Evolutionary conservation across 2,888 invertebrate genomes (phyloP), one percentile per base, ranked within the genome.

Genomic region (Parnassius mnemosyne): DNA sequence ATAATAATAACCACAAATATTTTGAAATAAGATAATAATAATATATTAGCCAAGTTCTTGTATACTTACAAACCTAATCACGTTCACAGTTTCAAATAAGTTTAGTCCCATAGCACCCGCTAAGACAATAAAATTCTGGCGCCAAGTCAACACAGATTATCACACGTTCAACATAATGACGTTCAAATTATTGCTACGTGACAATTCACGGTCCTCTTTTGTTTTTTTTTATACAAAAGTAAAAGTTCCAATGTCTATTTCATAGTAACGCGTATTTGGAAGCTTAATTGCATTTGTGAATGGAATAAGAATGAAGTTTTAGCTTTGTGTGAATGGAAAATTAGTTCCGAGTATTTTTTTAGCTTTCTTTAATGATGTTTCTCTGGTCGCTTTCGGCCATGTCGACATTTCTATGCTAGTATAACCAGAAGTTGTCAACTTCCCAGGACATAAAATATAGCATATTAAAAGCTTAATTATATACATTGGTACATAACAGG

Each of bases 181-280:
- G 77, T 75, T 79, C 78, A 85, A 89, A 90, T 89, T 84, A 82
- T 81, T 71, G 66, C 76, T 83, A 91, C 90, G 90, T 91, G 90
- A 87, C 76, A 72, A 64, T 73, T 74, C 76, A 72, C 53, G 47
- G 47, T 65, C 66, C 69, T 71, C 70, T 68, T 71, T 71, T 72
- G 72, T 76, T 71, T 74, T 75, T 77, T 77, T 71, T 78, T 77
- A 69, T 66, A 68, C 63, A 80, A 86, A 86, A 88, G 89, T 84
- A 87, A 88, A 84, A 87, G 87, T 86, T 66, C 68, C 73, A 70
- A 66, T 71, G 67, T 70, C 73, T 76, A 74, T 76, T 64, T 72
- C 78, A 81, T 81, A 78, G 77, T 79, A 65, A 65, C 74, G 77
- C 76, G 83, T 86, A 82, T 83, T 83, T 81, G 82, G 87, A 82